Conservation (phyloP, 2,888 invertebrate genomes). For the Tryphoninae sp. region DNA sequence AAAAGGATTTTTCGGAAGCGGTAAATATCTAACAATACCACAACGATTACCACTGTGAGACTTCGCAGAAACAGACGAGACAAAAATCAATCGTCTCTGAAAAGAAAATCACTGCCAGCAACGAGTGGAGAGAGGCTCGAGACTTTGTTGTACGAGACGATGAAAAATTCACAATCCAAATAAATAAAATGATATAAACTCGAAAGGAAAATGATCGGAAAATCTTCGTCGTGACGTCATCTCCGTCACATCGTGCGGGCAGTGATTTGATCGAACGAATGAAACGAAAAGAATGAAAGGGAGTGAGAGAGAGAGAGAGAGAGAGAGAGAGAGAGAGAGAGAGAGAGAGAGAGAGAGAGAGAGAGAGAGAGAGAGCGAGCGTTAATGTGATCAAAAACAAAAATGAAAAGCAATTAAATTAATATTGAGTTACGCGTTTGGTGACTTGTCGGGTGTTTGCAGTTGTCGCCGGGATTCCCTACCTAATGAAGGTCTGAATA, state of each 20-base stretch:
- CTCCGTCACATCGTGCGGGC: constrained; percentile 51
- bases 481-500: constrained; percentile 79
- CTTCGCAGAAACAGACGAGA: constrained; percentile 46
- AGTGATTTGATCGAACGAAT: constrained; percentile 47
- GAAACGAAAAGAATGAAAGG: constrained; percentile 18
- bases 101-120: constrained; percentile 56
- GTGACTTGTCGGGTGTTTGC: constrained; percentile 74
- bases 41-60: constrained; percentile 16
- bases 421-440: constrained; percentile 3
- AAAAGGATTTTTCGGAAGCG: constrained; percentile 93
- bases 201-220: constrained; percentile 10
- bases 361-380: constrained; percentile 18
- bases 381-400: constrained; percentile 9
- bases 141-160: constrained; percentile 29
- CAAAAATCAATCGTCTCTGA: constrained; percentile 26
- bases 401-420: constrained; percentile 8
- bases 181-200: constrained; percentile 32
- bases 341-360: constrained; percentile 16
- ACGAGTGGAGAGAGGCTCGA: constrained; percentile 38
- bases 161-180: constrained; percentile 31
- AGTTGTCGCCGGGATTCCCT: constrained; percentile 80
- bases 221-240: constrained; percentile 44
- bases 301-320: constrained; percentile 16
- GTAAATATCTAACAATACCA: constrained; percentile 83
- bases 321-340: constrained; percentile 5